A percentile compares a stretch with the other conserved stretches of the same genome.
phyloP scores from a whole-genome alignment of 2,113 vertebrate species.

The Hippolais icterina region DNA sequence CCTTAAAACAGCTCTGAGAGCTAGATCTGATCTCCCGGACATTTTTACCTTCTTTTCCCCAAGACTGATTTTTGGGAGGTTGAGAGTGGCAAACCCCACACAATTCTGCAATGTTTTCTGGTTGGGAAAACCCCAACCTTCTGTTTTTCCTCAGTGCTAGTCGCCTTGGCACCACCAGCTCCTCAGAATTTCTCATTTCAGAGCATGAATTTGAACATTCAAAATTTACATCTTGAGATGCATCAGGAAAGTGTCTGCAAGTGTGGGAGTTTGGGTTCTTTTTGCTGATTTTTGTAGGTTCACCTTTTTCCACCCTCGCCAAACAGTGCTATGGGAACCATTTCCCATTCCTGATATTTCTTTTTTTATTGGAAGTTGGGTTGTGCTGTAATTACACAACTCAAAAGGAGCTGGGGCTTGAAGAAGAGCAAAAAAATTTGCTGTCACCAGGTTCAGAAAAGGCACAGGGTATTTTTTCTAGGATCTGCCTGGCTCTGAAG shows the following conservation, averaged over 20 bases:
- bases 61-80: background rate
- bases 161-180: background rate
- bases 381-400: background rate
- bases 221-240: background rate
- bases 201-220: no score
- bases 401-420: background rate
- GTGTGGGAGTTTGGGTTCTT: background rate
- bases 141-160: background rate
- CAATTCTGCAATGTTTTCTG: background rate
- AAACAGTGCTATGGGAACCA: background rate
- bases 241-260: background rate
- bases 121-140: background rate
- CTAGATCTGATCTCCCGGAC: background rate
- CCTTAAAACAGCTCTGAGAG: background rate
- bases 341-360: background rate
- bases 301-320: background rate
- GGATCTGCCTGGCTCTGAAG: background rate
- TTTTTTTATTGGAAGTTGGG: background rate
- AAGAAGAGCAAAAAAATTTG: background rate
- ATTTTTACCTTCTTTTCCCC: background rate
- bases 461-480: rapidly evolving
- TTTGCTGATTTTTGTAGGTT: background rate
- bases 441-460: background rate
- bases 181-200: background rate
- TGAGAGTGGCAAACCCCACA: background rate